Conservation (phyloP, 2,797 vertebrate species). For the Ispidina lecontei region DNA sequence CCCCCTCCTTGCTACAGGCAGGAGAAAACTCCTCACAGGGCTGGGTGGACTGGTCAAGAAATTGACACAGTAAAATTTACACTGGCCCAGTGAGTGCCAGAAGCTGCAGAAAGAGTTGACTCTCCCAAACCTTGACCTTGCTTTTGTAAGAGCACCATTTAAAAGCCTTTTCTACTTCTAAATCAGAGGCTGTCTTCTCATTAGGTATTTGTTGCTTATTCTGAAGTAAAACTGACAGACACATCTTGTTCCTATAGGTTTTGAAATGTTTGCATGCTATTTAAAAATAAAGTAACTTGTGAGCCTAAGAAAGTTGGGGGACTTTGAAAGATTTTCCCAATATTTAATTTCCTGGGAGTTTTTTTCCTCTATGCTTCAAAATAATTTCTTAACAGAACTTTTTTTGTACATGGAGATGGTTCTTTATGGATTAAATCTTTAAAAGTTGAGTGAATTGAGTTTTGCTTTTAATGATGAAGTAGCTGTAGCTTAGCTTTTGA, state of each 20-base stretch:
- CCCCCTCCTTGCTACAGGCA: neutral
- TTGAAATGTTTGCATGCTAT: neutral
- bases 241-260: neutral
- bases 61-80: neutral
- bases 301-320: neutral
- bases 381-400: neutral
- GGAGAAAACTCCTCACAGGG: neutral
- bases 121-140: neutral
- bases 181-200: neutral
- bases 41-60: neutral
- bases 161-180: neutral
- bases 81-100: neutral
- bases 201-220: neutral
- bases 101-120: neutral
- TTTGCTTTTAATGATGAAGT: neutral
- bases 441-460: neutral
- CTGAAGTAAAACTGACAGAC: neutral
- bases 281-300: neutral
- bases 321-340: neutral
- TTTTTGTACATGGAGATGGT: neutral
- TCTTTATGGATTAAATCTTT: neutral
- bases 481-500: neutral
- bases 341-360: neutral
- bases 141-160: neutral
- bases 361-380: neutral